Conservation (phyloP, 2,888 invertebrate genomes). For the Lasioglossum calceatum region DNA sequence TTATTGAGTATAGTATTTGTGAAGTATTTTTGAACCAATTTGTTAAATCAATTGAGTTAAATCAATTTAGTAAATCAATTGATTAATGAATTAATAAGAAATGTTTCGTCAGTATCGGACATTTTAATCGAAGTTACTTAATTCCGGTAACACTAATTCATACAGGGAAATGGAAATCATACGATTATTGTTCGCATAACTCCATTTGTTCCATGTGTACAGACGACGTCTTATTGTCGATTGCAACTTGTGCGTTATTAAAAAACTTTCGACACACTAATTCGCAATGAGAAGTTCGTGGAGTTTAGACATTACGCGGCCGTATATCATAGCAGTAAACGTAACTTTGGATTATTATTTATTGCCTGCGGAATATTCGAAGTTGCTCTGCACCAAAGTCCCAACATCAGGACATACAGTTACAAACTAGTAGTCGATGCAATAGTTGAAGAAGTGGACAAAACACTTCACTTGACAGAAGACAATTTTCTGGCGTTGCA, state of each 20-base stretch:
- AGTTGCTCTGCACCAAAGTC: background rate
- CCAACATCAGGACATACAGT: background rate
- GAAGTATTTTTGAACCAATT: no score
- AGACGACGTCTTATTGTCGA: background rate
- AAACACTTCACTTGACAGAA: background rate
- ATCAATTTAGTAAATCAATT: no score
- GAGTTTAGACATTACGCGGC: constrained; percentile 28
- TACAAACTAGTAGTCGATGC: background rate
- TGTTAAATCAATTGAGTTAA: no score
- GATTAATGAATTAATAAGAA: background rate
- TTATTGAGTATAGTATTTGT: no score
- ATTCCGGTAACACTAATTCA: background rate
- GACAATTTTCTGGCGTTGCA: background rate
- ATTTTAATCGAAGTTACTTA: background rate
- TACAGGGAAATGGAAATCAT: background rate
- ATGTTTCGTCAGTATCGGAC: background rate
- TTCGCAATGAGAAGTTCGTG: constrained; percentile 2
- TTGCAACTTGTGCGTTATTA: constrained; percentile 39
- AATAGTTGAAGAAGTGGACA: background rate
- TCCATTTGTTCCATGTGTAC: background rate
- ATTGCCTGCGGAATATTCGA: background rate
- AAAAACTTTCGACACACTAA: constrained; percentile 43
- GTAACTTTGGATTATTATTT: constrained; percentile 45
- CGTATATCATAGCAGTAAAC: constrained; percentile 39
- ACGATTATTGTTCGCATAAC: background rate